Conservation (phyloP, 2,797 vertebrate species). For the Alectoris magna region DNA sequence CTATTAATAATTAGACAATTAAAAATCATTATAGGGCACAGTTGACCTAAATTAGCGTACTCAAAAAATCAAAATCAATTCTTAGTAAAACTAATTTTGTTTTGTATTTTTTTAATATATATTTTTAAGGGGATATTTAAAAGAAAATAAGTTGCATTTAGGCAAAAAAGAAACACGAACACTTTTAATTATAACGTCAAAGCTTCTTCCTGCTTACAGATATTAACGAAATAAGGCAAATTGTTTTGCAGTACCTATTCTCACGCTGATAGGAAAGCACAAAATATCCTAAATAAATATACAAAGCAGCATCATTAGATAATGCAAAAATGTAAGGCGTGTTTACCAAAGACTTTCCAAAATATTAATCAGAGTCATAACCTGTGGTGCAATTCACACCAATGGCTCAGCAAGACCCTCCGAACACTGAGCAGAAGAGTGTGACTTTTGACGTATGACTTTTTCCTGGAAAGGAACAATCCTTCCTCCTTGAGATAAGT, state of each 20-base stretch:
- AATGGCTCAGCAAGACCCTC: neutral
- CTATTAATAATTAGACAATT: neutral
- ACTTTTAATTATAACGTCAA: neutral
- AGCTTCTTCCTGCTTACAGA: neutral
- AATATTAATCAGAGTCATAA: neutral
- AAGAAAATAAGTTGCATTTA: neutral
- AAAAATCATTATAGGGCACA: neutral
- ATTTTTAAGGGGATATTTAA: neutral
- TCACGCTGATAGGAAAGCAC: neutral
- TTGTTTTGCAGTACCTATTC: neutral
- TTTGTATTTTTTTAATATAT: neutral
- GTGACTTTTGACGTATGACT: fast-evolving
- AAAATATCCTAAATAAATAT: neutral
- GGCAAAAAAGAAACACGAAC: neutral
- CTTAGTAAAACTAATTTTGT: neutral
- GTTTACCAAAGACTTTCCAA: neutral
- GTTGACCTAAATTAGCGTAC: neutral
- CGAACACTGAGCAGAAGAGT: neutral
- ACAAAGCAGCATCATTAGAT: neutral
- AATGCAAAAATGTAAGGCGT: neutral
- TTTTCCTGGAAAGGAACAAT: neutral
- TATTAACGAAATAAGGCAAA: neutral
- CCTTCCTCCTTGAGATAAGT: neutral
- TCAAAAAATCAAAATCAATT: neutral
- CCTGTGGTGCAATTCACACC: neutral